Evolutionary conservation across 2,888 invertebrate species (phyloP), one percentile per base, ranked within the genome.

Genomic region (Tineola bisselliella): DNA sequence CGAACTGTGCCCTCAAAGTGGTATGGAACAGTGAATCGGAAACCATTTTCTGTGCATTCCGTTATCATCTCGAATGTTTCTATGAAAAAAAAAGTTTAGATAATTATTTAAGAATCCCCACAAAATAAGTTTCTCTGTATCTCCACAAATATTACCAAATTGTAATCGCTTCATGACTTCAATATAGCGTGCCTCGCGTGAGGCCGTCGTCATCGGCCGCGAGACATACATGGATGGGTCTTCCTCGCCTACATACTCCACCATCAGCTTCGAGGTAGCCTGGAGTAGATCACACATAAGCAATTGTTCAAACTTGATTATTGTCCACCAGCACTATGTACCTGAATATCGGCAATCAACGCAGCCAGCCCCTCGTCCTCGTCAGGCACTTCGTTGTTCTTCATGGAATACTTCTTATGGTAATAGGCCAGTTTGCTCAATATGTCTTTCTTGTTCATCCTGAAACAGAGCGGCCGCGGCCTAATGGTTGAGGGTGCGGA

Each of bases 21-120:
- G 88, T 97, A 95, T 18, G 95, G 92, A 64, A 97, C 92, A 8
- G 92, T 91, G 82, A 97, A 97, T 66, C 93, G 90, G 73, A 92
- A 93, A 61, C 93, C 93, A 67, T 90, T 90, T 64, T 92, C 92
- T 6, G 88, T 81, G 64, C 90, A 89, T 76, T 97, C 97, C 59
- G 91, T 90, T 66, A 97, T 94, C 94, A 97, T 96, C 81, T 97
- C 96, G 76, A 90, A 96, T 13, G 96, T 95, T 76, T 96, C 97
- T 94, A 79, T n/a, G 10, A 38, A n/a, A n/a, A n/a, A n/a, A n/a
- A n/a, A n/a, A n/a, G n/a, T n/a, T n/a, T n/a, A n/a, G n/a, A n/a
- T n/a, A n/a, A n/a, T n/a, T n/a, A n/a, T n/a, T n/a, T n/a, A n/a
- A n/a, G n/a, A n/a, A n/a, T n/a, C n/a, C n/a, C n/a, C n/a, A n/a